Conservation (phyloP, 2,113 vertebrate genomes). For the Centrocercus urophasianus region DNA sequence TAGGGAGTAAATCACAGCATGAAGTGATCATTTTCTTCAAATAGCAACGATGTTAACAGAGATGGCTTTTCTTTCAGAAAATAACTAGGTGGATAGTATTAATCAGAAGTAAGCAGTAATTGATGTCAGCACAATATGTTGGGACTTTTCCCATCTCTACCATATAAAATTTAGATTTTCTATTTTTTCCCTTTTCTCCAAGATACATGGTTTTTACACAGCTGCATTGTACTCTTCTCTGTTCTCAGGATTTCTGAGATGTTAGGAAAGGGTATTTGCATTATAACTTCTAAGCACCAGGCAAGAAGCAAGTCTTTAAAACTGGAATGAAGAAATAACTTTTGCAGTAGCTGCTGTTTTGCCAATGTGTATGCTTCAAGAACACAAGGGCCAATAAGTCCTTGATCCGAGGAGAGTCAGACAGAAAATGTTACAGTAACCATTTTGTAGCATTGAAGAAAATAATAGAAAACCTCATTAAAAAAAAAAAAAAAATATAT, state of each 20-base stretch:
- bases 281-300: neutral
- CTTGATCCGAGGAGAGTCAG: neutral
- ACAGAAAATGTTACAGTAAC: slow-evolving; percentile 13
- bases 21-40: neutral
- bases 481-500: neutral
- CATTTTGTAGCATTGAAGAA: neutral
- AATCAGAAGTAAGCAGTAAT: neutral
- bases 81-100: neutral
- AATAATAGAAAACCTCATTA: neutral
- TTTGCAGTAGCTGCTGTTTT: neutral
- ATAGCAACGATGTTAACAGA: neutral
- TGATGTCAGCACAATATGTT: neutral
- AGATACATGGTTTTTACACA: neutral
- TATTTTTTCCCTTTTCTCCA: neutral
- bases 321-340: neutral
- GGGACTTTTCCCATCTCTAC: neutral
- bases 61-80: neutral
- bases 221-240: neutral
- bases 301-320: neutral
- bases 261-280: neutral
- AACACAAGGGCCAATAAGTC: neutral
- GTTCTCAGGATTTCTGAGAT: neutral
- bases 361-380: neutral
- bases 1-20: neutral
- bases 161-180: neutral